Evolutionary conservation across 2,113 vertebrate species (phyloP).

Genomic region (Climacteris rufus): DNA sequence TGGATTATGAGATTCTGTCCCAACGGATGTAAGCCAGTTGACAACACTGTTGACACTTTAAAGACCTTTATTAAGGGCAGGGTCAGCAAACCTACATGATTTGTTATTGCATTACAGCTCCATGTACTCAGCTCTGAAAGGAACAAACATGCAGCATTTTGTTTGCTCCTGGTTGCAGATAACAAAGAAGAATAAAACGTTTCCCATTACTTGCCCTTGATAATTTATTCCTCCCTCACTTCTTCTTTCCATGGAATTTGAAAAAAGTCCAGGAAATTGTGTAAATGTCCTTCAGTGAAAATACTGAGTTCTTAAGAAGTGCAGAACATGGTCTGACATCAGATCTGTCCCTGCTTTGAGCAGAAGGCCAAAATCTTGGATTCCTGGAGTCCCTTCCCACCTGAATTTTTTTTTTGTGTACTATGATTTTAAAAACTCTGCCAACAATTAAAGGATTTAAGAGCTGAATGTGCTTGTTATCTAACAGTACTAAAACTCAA

Average conservation of each 20-base stretch:
- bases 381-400: background rate
- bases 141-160: background rate
- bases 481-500: background rate
- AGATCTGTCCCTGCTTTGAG: background rate
- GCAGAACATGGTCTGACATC: background rate
- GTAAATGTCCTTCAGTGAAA: background rate
- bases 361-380: background rate
- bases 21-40: background rate
- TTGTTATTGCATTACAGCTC: background rate
- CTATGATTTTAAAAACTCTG: background rate
- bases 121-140: background rate
- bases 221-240: background rate
- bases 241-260: background rate
- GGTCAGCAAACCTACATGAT: background rate
- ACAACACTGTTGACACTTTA: background rate
- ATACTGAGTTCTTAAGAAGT: background rate
- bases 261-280: background rate
- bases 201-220: background rate
- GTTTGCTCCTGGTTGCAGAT: background rate
- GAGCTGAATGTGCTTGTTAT: background rate
- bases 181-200: background rate
- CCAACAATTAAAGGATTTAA: background rate
- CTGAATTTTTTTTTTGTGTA: background rate
- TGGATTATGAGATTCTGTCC: constrained; percentile 30
- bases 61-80: constrained; percentile 9